These are phyloP conservation scores for Philhelius pedissequus DNA, from an alignment of 2,888 invertebrate species.

Conservation along the genomic window DNA sequence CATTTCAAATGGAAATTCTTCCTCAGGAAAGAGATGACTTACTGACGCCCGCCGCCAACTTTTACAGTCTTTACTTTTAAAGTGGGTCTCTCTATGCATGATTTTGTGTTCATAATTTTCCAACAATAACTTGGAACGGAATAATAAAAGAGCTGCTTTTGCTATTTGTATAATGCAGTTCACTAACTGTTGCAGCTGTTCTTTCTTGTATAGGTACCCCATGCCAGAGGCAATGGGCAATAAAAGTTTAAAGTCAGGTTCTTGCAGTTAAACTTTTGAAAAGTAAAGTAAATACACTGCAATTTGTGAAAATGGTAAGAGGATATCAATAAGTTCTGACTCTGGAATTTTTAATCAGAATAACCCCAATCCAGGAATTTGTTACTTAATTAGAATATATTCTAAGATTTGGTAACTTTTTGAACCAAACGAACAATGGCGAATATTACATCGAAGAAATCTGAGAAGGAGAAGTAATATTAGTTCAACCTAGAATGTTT, in stretches of 20 bases:
- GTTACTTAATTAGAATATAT: no score
- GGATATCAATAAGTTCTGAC: not conserved
- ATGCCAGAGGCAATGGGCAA: slow-evolving; percentile 1
- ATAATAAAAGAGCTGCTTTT: slow-evolving; percentile 20
- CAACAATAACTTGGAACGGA: slow-evolving; percentile 24
- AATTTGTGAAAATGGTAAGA: not conserved
- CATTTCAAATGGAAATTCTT: slow-evolving; percentile 55
- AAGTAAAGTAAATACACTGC: slow-evolving; percentile 1
- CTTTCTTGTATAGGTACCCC: not conserved
- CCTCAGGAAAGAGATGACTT: slow-evolving; percentile 31
- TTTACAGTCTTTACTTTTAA: not conserved
- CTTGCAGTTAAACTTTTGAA: slow-evolving; percentile 16
- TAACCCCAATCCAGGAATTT: not conserved
- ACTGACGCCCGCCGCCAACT: not conserved
- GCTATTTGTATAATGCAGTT: not conserved
- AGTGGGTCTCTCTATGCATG: slow-evolving; percentile 28
- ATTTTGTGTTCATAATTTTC: slow-evolving; percentile 27
- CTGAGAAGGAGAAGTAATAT: no score
- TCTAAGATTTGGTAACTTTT: no score
- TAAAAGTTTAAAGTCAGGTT: slow-evolving; percentile 34
- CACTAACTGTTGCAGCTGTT: not conserved
- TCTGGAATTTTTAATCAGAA: not conserved
- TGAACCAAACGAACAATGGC: no score
- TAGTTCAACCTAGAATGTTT: no score
- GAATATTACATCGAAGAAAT: no score